Base-by-base conservation (phyloP, 2,797 vertebrate species). In the Chiropotes sagulatus region DNA sequence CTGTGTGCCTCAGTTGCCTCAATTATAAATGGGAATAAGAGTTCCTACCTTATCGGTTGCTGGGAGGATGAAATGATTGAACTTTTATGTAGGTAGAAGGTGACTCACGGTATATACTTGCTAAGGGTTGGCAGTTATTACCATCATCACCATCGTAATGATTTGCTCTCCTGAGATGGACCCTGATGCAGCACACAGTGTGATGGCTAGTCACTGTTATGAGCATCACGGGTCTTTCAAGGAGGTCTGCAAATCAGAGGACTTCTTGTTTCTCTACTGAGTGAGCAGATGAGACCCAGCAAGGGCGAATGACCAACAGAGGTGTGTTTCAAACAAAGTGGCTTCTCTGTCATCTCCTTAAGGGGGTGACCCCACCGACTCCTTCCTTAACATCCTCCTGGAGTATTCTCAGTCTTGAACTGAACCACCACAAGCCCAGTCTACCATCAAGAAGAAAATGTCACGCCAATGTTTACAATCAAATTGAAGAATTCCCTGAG, bases 81-180 rank as follows among this genome's bases (percentile, higher is more conserved):
- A 0, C 30, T 79, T n/a, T 39, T 22, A 50, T 26, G 17, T 14
- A n/a, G 36, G 30, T 2, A 82, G 50, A 33, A 54, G 0, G 83
- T 1, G 22, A 50, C 17, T 24, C 36, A 50, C 0, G 10, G 64
- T 6, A 41, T 0, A 1, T 5, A 5, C 39, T 3, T 33, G 67
- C 17, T 33, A 22, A 30, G 57, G 12, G n/a, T 1, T 36, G 36
- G 39, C 14, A 26, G 6, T 33, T 20, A 19, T 2, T 0, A 19
- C 10, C 46, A 15, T 10, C 70, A 46, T 6, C 30, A 36, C 19
- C 11, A 20, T 50, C 46, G 19, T 46, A 30, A 9, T 0, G 9
- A 48, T 6, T 8, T 44, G 44, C 41, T 39, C 5, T 11, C 14
- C 52, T 26, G 44, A 57, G n/a, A 36, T 0, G 24, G 26, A 28